Base-by-base conservation (phyloP, 2,888 invertebrate genomes). In the Phaedon cochleariae region DNA sequence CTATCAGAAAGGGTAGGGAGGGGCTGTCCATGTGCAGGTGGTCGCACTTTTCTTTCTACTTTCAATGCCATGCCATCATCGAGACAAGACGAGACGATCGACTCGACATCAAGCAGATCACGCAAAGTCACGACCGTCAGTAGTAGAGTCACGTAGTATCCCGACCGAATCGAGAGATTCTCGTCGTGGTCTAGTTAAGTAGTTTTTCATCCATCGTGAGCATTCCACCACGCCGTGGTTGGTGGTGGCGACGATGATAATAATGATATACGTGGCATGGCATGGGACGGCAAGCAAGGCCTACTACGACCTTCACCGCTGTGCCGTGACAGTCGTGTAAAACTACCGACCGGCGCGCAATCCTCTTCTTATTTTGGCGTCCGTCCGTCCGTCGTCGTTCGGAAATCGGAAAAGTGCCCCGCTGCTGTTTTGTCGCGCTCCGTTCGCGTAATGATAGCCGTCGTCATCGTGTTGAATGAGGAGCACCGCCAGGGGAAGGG, bases 401-500 rank as follows among this genome's bases (percentile, higher is more conserved):
- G 29, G n/a, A n/a, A n/a, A n/a, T 53, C 69, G 64, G 64, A 72
- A 72, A 73, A 62, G 59, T 59, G 62, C 54, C 62, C 52, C 73
- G 64, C 26, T 26, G 4, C 4, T 68, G n/a, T 69, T 75, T 76
- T 74, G 77, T 74, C 78, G 77, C 77, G 77, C 77, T 75, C 68
- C 73, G 69, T 77, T 79, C 76, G 77, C 77, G 74, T 77, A 77
- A 80, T 80, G 80, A 80, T 78, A 77, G 75, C 77, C 77, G 80
- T 78, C 41, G 41, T 41, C 41, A 12, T 34, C 79, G 77, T 81
- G 80, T 78, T 82, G 81, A 82, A 81, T 81, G 81, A 80, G 78
- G 81, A 80, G 78, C 78, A 77, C 77, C 77, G 81, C 79, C 80
- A 80, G 83, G 81, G 82, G 83, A 81, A 81, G 81, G 81, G 82